phyloP scores from a whole-genome alignment of 2,888 invertebrate genomes.

The Tenthredo mesomela region DNA sequence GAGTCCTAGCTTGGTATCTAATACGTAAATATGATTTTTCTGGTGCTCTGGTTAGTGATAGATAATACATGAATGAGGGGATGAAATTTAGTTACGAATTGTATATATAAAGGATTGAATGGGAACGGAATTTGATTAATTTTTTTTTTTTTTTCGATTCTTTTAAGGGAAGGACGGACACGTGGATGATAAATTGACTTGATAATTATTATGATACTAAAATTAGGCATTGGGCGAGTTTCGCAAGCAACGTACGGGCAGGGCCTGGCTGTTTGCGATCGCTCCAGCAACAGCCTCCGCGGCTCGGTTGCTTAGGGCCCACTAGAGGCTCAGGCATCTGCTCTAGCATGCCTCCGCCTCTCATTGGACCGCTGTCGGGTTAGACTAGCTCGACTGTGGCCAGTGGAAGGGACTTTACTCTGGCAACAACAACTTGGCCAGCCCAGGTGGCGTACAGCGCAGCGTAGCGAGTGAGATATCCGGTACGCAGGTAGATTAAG shows the following conservation, averaged over 20 bases:
- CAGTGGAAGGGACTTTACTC: slow-evolving; percentile 74
- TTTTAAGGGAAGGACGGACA: neutral
- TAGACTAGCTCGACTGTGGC: slow-evolving; percentile 72
- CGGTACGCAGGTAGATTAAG: slow-evolving; percentile 70
- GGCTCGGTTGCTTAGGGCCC: slow-evolving; percentile 73
- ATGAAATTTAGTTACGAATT: slow-evolving; percentile 12
- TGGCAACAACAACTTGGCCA: slow-evolving; percentile 73
- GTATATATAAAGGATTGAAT: slow-evolving; percentile 23
- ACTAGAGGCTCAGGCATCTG: slow-evolving; percentile 72
- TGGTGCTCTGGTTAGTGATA: slow-evolving; percentile 40
- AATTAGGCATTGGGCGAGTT: slow-evolving; percentile 71
- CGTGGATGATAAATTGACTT: slow-evolving; percentile 38
- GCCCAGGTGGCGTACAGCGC: slow-evolving; percentile 72
- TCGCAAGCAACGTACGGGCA: slow-evolving; percentile 77
- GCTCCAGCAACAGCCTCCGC: slow-evolving; percentile 74
- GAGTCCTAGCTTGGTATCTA: slow-evolving; percentile 34
- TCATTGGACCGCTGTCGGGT: slow-evolving; percentile 73
- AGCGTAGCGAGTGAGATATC: slow-evolving; percentile 68
- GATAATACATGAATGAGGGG: slow-evolving; percentile 17
- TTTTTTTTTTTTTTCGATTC: neutral
- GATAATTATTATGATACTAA: slow-evolving; percentile 52
- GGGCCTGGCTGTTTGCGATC: slow-evolving; percentile 76
- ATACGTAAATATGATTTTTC: slow-evolving; percentile 25
- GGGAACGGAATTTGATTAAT: neutral
- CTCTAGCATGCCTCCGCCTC: slow-evolving; percentile 73